Conservation (phyloP, 2,888 invertebrate genomes). For the Drosophila basisetae region DNA sequence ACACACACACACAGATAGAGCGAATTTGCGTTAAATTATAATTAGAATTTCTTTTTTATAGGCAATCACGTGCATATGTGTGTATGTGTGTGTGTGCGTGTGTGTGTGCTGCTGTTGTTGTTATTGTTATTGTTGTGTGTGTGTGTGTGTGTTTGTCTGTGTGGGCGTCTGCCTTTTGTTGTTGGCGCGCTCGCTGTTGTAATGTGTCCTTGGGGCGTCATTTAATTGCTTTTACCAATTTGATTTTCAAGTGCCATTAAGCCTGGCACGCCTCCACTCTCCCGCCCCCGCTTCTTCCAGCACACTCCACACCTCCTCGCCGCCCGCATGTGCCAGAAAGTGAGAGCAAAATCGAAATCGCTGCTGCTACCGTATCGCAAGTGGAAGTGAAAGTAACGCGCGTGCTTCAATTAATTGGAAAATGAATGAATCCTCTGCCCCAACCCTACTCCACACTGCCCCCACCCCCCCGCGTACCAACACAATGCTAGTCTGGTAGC, state of each 20-base stretch:
- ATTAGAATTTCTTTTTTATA: slow-evolving; percentile 82
- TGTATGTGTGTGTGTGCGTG: slow-evolving; percentile 30
- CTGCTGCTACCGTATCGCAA: slow-evolving; percentile 26
- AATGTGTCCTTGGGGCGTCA: slow-evolving; percentile 86
- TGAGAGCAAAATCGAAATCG: slow-evolving; percentile 63
- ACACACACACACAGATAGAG: slow-evolving; percentile 30
- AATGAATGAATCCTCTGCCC: slow-evolving; percentile 73
- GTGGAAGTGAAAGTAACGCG: slow-evolving; percentile 77
- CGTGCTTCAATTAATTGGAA: slow-evolving; percentile 83
- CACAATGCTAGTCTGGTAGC: not conserved
- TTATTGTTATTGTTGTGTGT: not conserved
- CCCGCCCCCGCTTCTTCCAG: not conserved
- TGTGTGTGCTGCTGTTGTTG: slow-evolving; percentile 32
- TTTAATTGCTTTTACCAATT: slow-evolving; percentile 85
- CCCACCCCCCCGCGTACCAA: not conserved
- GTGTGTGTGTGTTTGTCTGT: slow-evolving; percentile 25
- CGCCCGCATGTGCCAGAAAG: slow-evolving; percentile 69
- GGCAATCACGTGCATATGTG: slow-evolving; percentile 71
- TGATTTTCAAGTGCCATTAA: slow-evolving; percentile 84
- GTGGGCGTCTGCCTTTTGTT: slow-evolving; percentile 41
- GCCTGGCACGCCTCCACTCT: slow-evolving; percentile 69
- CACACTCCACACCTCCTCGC: not conserved
- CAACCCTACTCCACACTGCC: not conserved
- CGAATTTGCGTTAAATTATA: slow-evolving; percentile 81
- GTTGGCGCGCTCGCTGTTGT: slow-evolving; percentile 67